Evolutionary conservation across 1,140 invertebrate species (phyloP).

Genomic region (Teleogryllus occipitalis): DNA sequence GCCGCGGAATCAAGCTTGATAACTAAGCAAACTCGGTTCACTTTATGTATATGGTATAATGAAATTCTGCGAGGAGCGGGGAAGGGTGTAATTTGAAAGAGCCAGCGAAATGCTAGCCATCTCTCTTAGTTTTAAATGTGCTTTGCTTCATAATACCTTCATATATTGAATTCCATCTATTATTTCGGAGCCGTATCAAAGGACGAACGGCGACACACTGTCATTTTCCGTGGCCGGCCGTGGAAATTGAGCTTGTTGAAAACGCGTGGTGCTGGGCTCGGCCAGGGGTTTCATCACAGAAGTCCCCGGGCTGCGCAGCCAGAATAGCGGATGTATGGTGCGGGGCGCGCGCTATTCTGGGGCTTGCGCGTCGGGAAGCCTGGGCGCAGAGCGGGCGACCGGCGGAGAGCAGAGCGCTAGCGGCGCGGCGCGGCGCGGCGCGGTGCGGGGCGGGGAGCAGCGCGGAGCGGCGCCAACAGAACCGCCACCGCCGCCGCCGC

Average conservation of each 20-base stretch:
- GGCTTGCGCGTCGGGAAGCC: not conserved
- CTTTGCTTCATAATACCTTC: not conserved
- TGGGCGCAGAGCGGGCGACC: too few relatives aligned
- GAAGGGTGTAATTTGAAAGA: not conserved
- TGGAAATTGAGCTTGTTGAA: not conserved
- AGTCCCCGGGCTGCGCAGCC: not conserved
- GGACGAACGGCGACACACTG: not conserved
- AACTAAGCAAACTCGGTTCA: not conserved
- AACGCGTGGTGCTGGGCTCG: not conserved
- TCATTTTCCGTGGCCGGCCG: too few relatives aligned
- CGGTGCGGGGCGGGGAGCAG: too few relatives aligned
- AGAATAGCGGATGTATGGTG: not conserved
- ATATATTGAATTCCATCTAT: conserved; percentile 6
- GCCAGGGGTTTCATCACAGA: not conserved
- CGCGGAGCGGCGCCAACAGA: too few relatives aligned
- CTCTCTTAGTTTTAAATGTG: not conserved
- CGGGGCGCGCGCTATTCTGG: not conserved
- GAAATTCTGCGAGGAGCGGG: not conserved
- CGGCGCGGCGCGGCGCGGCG: too few relatives aligned
- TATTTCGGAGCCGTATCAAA: not conserved
- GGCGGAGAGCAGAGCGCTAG: too few relatives aligned
- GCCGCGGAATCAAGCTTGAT: not conserved
- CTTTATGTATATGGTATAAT: not conserved
- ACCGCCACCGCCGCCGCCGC: too few relatives aligned
- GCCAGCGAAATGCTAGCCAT: not conserved